Percentiles rank a stretch among this genome's conserved stretches.
Conservation (phyloP, 2,113 vertebrate species). For the Aspidoscelis tigris region DNA sequence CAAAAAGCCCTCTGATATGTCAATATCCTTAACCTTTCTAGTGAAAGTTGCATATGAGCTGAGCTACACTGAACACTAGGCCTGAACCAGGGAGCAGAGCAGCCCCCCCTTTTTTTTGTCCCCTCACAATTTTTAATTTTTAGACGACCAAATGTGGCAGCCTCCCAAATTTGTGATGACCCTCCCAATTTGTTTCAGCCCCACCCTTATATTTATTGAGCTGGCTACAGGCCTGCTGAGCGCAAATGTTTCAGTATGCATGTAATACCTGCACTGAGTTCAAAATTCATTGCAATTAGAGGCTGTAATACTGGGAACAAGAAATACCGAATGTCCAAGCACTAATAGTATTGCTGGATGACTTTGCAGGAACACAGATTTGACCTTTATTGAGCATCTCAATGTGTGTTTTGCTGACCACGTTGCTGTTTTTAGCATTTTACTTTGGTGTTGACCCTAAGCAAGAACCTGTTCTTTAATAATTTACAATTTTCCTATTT, state of each 20-base stretch:
- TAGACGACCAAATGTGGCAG: too few relatives aligned
- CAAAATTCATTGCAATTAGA: neutral
- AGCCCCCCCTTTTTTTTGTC: too few relatives aligned
- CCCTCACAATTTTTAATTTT: too few relatives aligned
- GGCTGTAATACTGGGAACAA: neutral
- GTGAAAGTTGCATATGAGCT: neutral
- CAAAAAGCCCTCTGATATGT: neutral
- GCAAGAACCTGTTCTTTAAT: fast-evolving
- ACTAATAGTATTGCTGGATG: neutral
- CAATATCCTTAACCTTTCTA: neutral
- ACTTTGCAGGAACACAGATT: neutral
- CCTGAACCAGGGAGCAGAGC: too few relatives aligned
- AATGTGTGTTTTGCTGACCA: neutral
- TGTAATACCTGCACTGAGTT: neutral
- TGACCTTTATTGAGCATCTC: neutral
- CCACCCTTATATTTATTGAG: too few relatives aligned
- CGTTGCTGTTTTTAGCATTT: neutral
- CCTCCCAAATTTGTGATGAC: too few relatives aligned
- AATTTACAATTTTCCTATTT: neutral
- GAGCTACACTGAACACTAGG: neutral
- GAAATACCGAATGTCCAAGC: neutral
- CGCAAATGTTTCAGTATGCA: neutral
- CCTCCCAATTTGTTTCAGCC: too few relatives aligned
- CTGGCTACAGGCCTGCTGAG: neutral
- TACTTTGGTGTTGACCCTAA: neutral